Conservation (phyloP, 2,888 invertebrate species). For the Phengaris arion region DNA sequence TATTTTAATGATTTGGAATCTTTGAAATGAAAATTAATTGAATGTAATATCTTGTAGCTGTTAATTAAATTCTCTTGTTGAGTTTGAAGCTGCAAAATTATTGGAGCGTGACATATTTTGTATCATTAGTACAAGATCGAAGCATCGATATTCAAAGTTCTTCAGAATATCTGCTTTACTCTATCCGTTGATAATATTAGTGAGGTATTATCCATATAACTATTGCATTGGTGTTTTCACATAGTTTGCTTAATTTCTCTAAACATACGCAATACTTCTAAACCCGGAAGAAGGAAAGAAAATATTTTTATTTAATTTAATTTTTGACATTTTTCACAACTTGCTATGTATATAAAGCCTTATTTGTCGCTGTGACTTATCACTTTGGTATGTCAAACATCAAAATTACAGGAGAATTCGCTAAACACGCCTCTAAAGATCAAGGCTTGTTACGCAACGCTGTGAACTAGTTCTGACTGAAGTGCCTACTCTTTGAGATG, state of each 20-base stretch:
- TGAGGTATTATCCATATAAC: neutral
- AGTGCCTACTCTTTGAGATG: slow-evolving; percentile 28
- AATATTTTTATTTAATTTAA: neutral
- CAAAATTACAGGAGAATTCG: slow-evolving; percentile 6
- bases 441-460: slow-evolving; percentile 25
- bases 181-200: neutral
- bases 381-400: slow-evolving; percentile 10
- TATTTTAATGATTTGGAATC: neutral
- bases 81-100: slow-evolving; percentile 4
- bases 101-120: slow-evolving; percentile 6
- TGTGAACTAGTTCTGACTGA: slow-evolving; percentile 23
- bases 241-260: neutral
- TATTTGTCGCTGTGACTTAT: neutral
- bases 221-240: too few relatives aligned
- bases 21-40: too few relatives aligned
- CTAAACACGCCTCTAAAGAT: slow-evolving; percentile 27
- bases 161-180: neutral
- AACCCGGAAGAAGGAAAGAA: neutral
- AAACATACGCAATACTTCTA: neutral
- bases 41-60: neutral
- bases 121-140: slow-evolving; percentile 1
- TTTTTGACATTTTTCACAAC: neutral
- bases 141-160: neutral
- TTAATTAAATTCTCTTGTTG: slow-evolving; percentile 11
- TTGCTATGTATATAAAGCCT: neutral